phyloP scores from a whole-genome alignment of 2,888 invertebrate genomes.

The Drosophila mayaguana region DNA sequence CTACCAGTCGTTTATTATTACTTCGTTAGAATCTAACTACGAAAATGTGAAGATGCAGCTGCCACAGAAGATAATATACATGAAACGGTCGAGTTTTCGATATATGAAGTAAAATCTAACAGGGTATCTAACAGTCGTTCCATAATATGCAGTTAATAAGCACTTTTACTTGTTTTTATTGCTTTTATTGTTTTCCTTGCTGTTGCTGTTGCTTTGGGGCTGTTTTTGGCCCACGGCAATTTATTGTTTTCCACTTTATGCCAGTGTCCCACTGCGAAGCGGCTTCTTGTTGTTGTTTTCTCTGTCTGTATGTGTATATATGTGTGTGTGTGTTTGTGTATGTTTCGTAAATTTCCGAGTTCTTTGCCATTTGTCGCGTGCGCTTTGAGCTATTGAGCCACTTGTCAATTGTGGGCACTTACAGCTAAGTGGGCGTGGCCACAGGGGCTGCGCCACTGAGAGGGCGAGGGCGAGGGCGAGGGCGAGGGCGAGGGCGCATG shows the following conservation, averaged over 20 bases:
- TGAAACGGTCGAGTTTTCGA: too few species aligned
- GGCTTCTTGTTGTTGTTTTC: constrained; percentile 51
- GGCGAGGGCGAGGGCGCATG: background rate
- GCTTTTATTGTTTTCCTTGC: constrained; percentile 8
- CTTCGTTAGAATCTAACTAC: background rate
- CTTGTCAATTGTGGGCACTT: constrained; percentile 67
- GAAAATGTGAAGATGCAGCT: too few species aligned
- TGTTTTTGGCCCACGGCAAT: constrained; percentile 62
- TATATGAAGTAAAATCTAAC: background rate
- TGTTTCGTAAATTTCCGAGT: constrained; percentile 52
- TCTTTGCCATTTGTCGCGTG: constrained; percentile 38
- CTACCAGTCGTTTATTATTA: background rate
- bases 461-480: background rate
- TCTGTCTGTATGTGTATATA: constrained; percentile 1
- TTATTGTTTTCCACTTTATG: constrained; percentile 80
- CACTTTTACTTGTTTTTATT: constrained; percentile 18
- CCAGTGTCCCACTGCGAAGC: constrained; percentile 51
- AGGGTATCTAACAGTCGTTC: constrained; percentile 1
- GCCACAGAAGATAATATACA: too few species aligned
- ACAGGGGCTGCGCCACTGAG: background rate
- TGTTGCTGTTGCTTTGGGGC: constrained; percentile 33
- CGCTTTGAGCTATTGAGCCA: constrained; percentile 74
- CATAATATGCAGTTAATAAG: background rate
- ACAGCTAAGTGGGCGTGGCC: constrained; percentile 14
- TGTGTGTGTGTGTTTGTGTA: constrained; percentile 18